Evolutionary conservation across 2,888 invertebrate species (phyloP), one percentile per base, ranked within the genome.

Genomic region (Macrophya alboannulata): DNA sequence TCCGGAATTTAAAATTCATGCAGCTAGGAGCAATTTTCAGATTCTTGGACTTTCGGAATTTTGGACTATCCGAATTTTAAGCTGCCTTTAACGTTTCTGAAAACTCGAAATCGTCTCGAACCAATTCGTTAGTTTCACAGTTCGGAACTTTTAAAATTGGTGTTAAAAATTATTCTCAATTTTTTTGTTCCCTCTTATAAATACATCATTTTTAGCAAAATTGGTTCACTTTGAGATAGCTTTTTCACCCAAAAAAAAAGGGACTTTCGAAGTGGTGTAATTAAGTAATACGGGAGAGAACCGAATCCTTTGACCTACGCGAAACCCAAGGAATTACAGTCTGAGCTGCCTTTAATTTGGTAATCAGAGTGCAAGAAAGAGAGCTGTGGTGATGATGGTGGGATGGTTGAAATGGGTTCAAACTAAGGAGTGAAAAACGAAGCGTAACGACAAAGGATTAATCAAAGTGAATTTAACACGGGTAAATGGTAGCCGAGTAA

Each of bases 391-490:
- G 25, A 12, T 21, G 1, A 12, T 25, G 68, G 62, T 62, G 62
- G 62, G 62, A 62, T 62, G 12, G 25, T 37, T 25, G 15, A 68
- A 68, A 31, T 8, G 25, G 17, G 51, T 77, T 37, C 37, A 55
- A 77, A 55, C 77, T 17, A 51, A 51, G 76, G 8, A 45, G 48
- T 77, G 77, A 77, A 77, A 55, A 77, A 77, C 55, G 77, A 77
- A 31, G 31, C 37, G 77, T 48, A 55, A 55, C 77, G 77, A 77
- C 37, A 17, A 77, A 77, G 77, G 37, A 77, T 77, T 55, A 77
- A 77, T 55, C 77, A 77, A 55, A 55, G 77, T 55, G 77, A 51
- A 77, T 77, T 77, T n/a, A 77, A 51, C 77, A 51, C 51, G 25
- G 77, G 51, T 77, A 31, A 77, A 77, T 77, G 51, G 77, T 31